phyloP scores from a whole-genome alignment of 2,113 vertebrate genomes.

The Asarcornis scutulata region DNA sequence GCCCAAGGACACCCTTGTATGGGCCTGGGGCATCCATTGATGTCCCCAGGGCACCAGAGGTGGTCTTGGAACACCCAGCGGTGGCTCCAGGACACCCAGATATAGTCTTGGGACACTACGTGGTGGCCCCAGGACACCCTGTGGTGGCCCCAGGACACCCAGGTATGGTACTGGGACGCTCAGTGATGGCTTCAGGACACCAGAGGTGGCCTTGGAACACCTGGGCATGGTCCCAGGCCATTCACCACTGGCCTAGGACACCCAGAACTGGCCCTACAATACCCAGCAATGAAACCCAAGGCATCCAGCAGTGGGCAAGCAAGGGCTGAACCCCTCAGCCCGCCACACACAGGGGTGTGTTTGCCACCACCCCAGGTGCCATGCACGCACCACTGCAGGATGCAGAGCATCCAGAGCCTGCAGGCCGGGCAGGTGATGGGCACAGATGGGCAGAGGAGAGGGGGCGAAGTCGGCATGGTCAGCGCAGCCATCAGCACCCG shows the following conservation, averaged over 20 bases:
- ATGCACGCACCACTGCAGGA: neutral
- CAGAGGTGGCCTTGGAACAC: too few species aligned
- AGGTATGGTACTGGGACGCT: neutral
- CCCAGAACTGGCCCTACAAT: neutral
- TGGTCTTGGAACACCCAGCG: neutral
- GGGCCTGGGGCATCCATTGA: neutral
- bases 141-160: neutral
- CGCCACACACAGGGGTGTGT: neutral
- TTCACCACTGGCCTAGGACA: neutral
- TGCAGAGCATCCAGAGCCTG: too few species aligned
- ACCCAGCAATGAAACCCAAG: accelerated
- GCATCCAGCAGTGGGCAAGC: neutral
- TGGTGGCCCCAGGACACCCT: neutral
- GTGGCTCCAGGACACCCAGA: accelerated
- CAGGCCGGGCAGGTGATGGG: neutral
- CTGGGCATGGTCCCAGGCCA: neutral
- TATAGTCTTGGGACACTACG: neutral
- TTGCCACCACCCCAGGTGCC: neutral
- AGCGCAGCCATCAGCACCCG: neutral
- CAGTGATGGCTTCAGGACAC: too few species aligned
- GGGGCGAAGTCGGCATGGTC: neutral
- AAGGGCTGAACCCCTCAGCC: neutral
- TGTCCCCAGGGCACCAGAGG: accelerated
- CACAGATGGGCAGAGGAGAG: neutral
- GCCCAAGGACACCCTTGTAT: neutral